Base-by-base conservation (phyloP, 2,113 vertebrate species). In the Eulacestoma nigropectus region DNA sequence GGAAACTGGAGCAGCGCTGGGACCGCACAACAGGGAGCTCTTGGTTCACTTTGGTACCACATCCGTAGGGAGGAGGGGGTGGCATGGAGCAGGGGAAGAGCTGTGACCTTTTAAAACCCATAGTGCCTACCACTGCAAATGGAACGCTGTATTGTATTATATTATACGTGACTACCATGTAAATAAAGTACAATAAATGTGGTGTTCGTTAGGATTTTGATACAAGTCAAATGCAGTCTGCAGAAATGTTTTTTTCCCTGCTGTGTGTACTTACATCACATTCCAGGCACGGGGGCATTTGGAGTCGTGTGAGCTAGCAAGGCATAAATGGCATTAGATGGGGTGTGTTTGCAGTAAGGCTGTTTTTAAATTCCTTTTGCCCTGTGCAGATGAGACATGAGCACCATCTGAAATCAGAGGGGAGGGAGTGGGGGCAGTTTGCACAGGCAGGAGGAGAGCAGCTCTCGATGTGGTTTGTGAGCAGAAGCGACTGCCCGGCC, bases 181-280 rank as follows among this genome's bases (percentile, higher is more conserved):
- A 93, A 95, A 89, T 95, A 96, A 96, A 93, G 93, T 95, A 75
- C 84, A 94, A 72, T 64, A 94, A 84, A 79, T 37, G 75, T 96
- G 91, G 69, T 95, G 76, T 96, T 94, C 25, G 0, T 93, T 93
- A 76, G 86, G 93, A 80, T 90, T 94, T 96, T 93, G 89, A 89
- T 88, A 78, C 74, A 55, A 95, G 93, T 92, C 68, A 86, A 90
- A 79, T 46, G 74, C 95, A 96, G 90, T 90, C 77, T 94, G 67
- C 91, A 81, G 42, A 78, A 79, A 87, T 68, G 37, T 8, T 52
- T 50, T 85, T 75, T 70, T 20, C 72, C 79, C 82, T 55, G 35
- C 64, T 90, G 23, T 94, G 10, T 42, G 44, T 78, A 50, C 67
- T 95, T 84, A 56, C 8, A 65, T 84, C 57, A 64, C 82, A 75